Base-by-base conservation (phyloP, 2,888 invertebrate species). In the Argyresthia albistria region DNA sequence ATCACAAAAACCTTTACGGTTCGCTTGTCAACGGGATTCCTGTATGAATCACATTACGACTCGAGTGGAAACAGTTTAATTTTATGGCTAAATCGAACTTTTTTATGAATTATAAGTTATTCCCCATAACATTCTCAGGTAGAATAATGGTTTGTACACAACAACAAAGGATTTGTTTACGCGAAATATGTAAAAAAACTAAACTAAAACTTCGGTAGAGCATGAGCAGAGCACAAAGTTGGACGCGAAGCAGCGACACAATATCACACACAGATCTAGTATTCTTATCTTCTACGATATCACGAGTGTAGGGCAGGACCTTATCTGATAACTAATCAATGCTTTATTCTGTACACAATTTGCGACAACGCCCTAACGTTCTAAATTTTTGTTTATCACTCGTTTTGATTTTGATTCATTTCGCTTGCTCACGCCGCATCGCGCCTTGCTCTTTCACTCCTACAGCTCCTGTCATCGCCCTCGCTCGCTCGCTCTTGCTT, bases 321-420 rank as follows among this genome's bases (percentile, higher is more conserved):
- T 82, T 83, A 83, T 83, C 83, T 67, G 54, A 63, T 64, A 68
- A 64, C 67, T 64, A 75, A 80, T 82, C 78, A 80, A 68, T 57
- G 64, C 74, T 65, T 73, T 80, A 82, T 80, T 78, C 60, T 66
- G 54, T 62, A 67, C 60, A 65, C 49, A 53, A 63, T 56, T 63
- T 65, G 64, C 65, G 84, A 62, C 80, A 76, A 84, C 84, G 84
- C 84, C 84, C 84, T 75, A 58, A 59, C 63, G 61, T 65, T 66
- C 63, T 68, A 60, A 61, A 62, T 43, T 64, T 79, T 79, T 76
- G 74, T 79, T 79, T 78, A 73, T 75, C 57, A 58, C 56, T 60
- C 60, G 54, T 55, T 57, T 45, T 48, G 55, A 57, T 53, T 50
- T 55, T 52, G 8, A 16, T 50, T 11, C 46, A 25, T 7, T 25